Evolutionary conservation across 2,113 vertebrate species (phyloP).

Genomic region (Nansenia antarctica): DNA sequence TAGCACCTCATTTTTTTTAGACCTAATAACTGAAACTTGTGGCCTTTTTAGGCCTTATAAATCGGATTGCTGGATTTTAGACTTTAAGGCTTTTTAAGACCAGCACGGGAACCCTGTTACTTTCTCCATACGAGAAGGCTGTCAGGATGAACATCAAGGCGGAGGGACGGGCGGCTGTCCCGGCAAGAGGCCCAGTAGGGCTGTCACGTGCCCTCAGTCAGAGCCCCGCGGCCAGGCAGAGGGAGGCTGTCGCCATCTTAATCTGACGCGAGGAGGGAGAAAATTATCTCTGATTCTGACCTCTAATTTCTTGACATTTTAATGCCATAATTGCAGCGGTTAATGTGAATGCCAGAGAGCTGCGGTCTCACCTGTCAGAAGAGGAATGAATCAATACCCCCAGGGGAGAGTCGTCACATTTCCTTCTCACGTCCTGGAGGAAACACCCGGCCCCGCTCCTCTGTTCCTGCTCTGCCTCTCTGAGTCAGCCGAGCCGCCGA

Average conservation of each 20-base stretch:
- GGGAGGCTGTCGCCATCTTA: conserved; percentile 84
- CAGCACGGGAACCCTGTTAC: conserved; percentile 85
- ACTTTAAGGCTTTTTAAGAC: no score
- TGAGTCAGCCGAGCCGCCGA: no score
- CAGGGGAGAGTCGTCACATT: conserved; percentile 74
- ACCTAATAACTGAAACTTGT: no score
- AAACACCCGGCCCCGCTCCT: no score
- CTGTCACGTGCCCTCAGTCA: conserved; percentile 84
- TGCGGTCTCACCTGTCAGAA: conserved; percentile 86
- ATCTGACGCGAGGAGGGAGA: conserved; percentile 80
- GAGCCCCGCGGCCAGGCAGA: conserved; percentile 75
- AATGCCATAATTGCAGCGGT: conserved; percentile 88
- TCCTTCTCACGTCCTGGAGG: no score
- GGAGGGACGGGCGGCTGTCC: conserved; percentile 80
- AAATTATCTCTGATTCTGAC: conserved; percentile 89
- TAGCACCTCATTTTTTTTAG: no score
- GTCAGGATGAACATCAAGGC: conserved; percentile 85
- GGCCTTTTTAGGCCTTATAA: no score
- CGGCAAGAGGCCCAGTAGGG: conserved; percentile 85
- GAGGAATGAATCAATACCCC: conserved; percentile 84
- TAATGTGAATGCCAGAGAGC: conserved; percentile 83
- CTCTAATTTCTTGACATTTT: conserved; percentile 94
- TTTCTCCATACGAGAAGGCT: conserved; percentile 85
- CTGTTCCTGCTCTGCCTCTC: no score
- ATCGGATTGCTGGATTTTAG: no score